phyloP scores from a whole-genome alignment of 1,140 invertebrate genomes.

The Saccostrea cuccullata region DNA sequence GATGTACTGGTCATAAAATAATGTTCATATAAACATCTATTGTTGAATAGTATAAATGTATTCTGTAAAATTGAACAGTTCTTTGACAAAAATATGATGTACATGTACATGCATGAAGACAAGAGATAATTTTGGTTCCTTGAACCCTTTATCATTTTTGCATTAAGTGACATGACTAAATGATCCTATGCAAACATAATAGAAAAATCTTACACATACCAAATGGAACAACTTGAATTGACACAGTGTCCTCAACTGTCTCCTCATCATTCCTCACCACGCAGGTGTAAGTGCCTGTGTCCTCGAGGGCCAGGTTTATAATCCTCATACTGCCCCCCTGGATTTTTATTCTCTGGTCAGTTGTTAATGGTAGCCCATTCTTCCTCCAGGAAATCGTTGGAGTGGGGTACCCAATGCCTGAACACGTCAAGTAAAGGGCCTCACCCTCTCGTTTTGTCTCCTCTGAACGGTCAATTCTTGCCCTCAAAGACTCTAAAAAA shows the following conservation, averaged over 20 bases:
- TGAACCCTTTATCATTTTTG: neutral
- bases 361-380: constrained; percentile 51
- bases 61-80: too few relatives aligned
- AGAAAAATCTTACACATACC: constrained; percentile 45
- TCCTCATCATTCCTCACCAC: constrained; percentile 58
- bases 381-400: constrained; percentile 65
- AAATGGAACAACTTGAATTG: constrained; percentile 63
- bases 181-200: too few relatives aligned
- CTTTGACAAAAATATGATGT: too few relatives aligned
- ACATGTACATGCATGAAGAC: neutral
- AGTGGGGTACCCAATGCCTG: constrained; percentile 62
- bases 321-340: constrained; percentile 59
- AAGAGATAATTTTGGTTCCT: neutral
- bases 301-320: constrained; percentile 59
- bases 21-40: too few relatives aligned
- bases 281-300: constrained; percentile 67
- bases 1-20: too few relatives aligned
- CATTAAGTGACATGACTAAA: neutral
- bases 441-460: constrained; percentile 62
- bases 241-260: constrained; percentile 55
- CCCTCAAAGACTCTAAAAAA: constrained; percentile 57
- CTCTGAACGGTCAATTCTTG: constrained; percentile 56
- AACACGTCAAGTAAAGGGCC: constrained; percentile 61
- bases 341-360: constrained; percentile 55
- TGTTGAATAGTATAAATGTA: too few relatives aligned